Evolutionary conservation across 2,113 vertebrate species (phyloP), one percentile per base, ranked within the genome.

Genomic region (Hepsetus odoe): DNA sequence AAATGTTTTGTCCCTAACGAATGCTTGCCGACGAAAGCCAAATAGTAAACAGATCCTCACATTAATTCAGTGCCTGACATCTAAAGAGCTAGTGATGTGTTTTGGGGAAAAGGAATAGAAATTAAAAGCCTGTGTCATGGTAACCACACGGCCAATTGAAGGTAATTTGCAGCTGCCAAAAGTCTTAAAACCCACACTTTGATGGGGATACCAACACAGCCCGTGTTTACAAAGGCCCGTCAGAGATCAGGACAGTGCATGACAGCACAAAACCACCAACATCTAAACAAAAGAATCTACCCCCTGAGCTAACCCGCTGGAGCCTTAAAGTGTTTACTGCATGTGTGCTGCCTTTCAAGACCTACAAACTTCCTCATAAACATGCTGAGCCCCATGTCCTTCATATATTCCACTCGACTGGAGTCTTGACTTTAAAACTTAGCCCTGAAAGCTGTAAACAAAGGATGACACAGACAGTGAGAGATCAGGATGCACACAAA

Each of bases 1-100:
- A 72, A 74, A 86, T 86, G 76, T 87, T 84, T n/a, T 83, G 85
- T 85, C 78, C 68, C 76, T 64, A 68, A 82, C 79, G 51, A 32
- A 73, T 56, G 6, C 28, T 56, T 35, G 46, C 69, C 10, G 72
- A 35, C 16, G 9, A 80, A 73, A 74, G 77, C 42, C 33, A 56
- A 72, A 58, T 32, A 38, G 61, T 66, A 80, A 83, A 80, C 68
- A 46, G n/a, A 46, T 77, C 74, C 44, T 24, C 32, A 26, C 11
- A 49, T 82, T 80, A 73, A 80, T 83, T 80, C 55, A 44, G 8
- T 61, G 44, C 38, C n/a, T 67, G 53, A 73, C 77, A 68, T 79
- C 67, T 68, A 83, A 72, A 72, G 59, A 80, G 64, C 11, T 24
- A 44, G 14, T 65, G 68, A 80, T 83, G 74, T 49, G 44, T 61